phyloP scores from a whole-genome alignment of 2,888 invertebrate species.

The Acleris sparsana region DNA sequence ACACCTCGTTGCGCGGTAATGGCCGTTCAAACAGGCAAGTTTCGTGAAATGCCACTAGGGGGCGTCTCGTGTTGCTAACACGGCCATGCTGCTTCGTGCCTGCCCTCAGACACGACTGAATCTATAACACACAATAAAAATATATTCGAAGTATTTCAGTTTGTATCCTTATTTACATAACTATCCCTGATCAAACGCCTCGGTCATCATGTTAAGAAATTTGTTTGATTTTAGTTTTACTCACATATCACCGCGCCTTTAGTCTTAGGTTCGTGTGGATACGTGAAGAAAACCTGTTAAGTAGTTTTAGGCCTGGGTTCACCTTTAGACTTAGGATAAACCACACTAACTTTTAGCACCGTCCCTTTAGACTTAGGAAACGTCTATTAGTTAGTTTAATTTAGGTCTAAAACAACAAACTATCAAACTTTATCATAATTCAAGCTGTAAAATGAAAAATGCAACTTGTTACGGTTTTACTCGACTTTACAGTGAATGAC shows the following conservation, averaged over 20 bases:
- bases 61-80: not conserved
- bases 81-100: slow-evolving; percentile 1
- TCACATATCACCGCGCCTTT: slow-evolving; percentile 1
- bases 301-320: not conserved
- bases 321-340: slow-evolving; percentile 1
- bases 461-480: not conserved
- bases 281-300: not conserved
- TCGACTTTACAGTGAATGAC: not conserved
- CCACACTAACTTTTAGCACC: slow-evolving; percentile 1
- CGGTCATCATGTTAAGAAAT: not conserved
- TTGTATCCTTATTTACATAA: no score
- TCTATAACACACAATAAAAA: no score
- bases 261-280: slow-evolving; percentile 1
- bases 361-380: slow-evolving; percentile 1
- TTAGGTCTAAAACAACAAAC: not conserved
- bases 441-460: not conserved
- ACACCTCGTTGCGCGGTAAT: no score
- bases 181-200: not conserved
- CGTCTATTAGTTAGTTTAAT: slow-evolving; percentile 1
- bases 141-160: no score
- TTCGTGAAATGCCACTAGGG: not conserved
- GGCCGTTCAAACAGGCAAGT: no score
- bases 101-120: not conserved
- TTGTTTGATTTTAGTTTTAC: not conserved
- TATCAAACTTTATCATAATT: not conserved